Evolutionary conservation across 2,113 vertebrate species (phyloP), one percentile per base, ranked within the genome.

Genomic region (Pluvianellus socialis): DNA sequence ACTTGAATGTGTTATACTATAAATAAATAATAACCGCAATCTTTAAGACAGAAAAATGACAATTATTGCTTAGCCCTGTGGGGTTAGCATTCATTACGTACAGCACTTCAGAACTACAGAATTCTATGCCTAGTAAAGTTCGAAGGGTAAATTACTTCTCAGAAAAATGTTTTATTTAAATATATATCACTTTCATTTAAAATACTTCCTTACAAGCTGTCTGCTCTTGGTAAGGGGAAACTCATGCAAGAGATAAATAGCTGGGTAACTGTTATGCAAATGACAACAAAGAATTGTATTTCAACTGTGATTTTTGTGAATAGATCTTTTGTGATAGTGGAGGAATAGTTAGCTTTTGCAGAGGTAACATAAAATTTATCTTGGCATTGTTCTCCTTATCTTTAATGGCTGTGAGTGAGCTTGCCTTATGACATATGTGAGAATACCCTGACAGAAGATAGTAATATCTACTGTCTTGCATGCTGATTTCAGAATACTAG

Each of bases 11-110:
- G 94, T 96, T 95, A 93, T 66, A 68, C 50, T 66, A 92, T 93
- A 95, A 96, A 96, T 92, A 97, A 97, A 86, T 97, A 95, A 95
- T 92, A 89, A 38, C 49, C 70, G 71, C 35, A 96, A 79, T 94
- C 52, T 89, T 93, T 94, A 93, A 86, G 90, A 79, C 42, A 86
- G 71, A 93, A 91, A 92, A 88, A 85, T 86, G 23, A 26, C 35
- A 90, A 94, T 93, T 94, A 93, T 79, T 86, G 21, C 52, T 92
- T 87, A 72, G 47, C 5, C 47, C 81, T 74, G 45, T 89, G 71
- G 53, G n/a, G 58, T 88, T 93, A 75, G 71, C 58, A 55, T 61
- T 87, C 61, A 86, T 93, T 90, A 81, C 47, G n/a, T 66, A 79
- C 49, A 82, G 66, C 59, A 79, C 53, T 95, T 91, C 44, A 87